A percentile compares a stretch with the other conserved stretches of the same genome.
These are phyloP conservation scores for Nothocercus nigrocapillus DNA, from an alignment of 2,113 vertebrate genomes.

Conservation along the genomic window DNA sequence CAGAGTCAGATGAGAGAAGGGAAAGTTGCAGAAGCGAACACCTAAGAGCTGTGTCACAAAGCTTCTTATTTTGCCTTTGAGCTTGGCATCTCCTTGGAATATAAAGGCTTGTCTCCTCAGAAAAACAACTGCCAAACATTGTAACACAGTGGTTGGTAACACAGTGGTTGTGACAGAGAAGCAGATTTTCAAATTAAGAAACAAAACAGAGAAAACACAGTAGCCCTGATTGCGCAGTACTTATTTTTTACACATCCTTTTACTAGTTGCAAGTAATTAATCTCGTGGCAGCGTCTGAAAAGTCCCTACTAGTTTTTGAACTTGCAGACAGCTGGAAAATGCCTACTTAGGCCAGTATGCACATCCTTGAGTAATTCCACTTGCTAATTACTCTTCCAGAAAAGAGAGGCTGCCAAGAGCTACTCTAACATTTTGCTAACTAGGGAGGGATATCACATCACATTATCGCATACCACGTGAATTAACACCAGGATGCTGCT, in stretches of 20 bases:
- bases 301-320: slow-evolving; percentile 40
- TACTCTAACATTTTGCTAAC: slow-evolving; percentile 67
- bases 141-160: too few relatives aligned
- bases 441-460: slow-evolving; percentile 44
- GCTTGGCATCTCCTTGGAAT: neutral
- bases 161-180: neutral
- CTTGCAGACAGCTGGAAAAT: slow-evolving; percentile 68
- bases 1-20: neutral
- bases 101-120: neutral
- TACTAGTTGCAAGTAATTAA: slow-evolving; percentile 59
- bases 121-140: neutral
- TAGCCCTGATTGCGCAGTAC: neutral
- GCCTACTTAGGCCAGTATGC: slow-evolving; percentile 36
- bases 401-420: slow-evolving; percentile 60
- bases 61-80: slow-evolving; percentile 7
- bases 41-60: neutral
- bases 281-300: slow-evolving; percentile 38
- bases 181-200: neutral
- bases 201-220: neutral
- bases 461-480: slow-evolving; percentile 39
- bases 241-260: slow-evolving; percentile 6
- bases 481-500: slow-evolving; percentile 45
- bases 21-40: neutral
- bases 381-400: slow-evolving; percentile 70
- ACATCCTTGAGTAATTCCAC: slow-evolving; percentile 58